Base-by-base conservation (phyloP, 92 coral and sea anemone genomes). In the Montipora capitata region DNA sequence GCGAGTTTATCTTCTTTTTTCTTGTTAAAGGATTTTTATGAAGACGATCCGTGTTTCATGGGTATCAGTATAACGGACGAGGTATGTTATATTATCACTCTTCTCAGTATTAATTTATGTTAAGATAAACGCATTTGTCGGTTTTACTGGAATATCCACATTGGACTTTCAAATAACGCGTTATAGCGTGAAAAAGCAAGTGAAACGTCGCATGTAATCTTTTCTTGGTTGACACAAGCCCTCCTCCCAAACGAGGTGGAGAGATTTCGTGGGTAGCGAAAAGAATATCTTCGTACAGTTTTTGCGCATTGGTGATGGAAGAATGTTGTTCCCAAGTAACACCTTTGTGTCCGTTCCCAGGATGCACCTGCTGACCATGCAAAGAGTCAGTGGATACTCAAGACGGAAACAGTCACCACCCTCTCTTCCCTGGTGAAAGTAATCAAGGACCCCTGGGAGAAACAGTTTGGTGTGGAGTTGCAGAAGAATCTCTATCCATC, bases 371-470 rank as follows among this genome's bases (percentile, higher is more conserved):
- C 78, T 15, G 96, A 94, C 68, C 74, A 76, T 66, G 96, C 94
- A 16, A 96, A 96, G 40, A 96, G 90, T 59, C 94, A 93, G 80
- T 92, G 98, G 93, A 89, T 94, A 42, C 74, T 97, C 43, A 79
- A 85, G 58, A 87, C 98, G 68, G 96, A 96, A 74, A 94, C 98
- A 4, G 89, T 81, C 43, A 68, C 92, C 42, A 90, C 96, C 63
- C 93, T 97, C 65, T 85, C 89, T 72, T 73, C 91, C 15, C 88
- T 97, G 56, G 92, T 97, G 20, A 92, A 92, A 73, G 95, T 89
- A 14, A 93, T 97, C 78, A 96, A 84, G 67, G 95, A 89, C 41
- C 84, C 96, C 4, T 97, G 99, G 99, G 99, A 96, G 74, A 72
- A 68, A 14, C 98, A 96, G 78, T 97, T 96, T 78, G 96, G 93